phyloP scores from a whole-genome alignment of 2,113 vertebrate genomes.

The Microcebus jonahi region DNA sequence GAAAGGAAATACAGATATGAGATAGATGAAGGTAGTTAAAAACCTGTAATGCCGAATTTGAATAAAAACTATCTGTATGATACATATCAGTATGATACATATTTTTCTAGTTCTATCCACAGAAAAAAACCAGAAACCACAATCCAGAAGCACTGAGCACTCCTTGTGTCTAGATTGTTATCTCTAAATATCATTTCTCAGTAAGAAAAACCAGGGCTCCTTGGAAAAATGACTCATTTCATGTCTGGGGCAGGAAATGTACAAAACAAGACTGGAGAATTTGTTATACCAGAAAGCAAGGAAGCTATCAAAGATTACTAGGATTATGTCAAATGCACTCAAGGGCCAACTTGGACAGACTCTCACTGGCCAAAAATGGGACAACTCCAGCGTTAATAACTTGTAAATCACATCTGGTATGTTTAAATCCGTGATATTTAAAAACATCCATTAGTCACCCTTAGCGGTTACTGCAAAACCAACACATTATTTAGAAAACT shows the following conservation, averaged over 20 bases:
- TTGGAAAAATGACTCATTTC: slow-evolving; percentile 44
- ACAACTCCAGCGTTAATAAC: neutral
- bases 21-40: neutral
- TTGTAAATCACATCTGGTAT: neutral
- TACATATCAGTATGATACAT: neutral
- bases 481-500: slow-evolving; percentile 39
- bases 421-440: slow-evolving; percentile 3
- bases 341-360: neutral
- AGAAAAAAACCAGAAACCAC: neutral
- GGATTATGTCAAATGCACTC: neutral
- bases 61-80: neutral
- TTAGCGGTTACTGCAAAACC: neutral
- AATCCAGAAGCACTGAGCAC: neutral
- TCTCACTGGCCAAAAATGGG: neutral
- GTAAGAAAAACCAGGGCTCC: neutral
- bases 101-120: neutral
- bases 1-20: neutral
- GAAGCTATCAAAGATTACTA: neutral
- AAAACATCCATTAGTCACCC: neutral
- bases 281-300: neutral
- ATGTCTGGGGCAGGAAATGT: neutral
- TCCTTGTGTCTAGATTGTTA: neutral
- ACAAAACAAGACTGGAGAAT: slow-evolving; percentile 30
- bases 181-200: slow-evolving; percentile 30
- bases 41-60: neutral